phyloP scores from a whole-genome alignment of 2,797 vertebrate species.

The Arctocebus calabarensis region DNA sequence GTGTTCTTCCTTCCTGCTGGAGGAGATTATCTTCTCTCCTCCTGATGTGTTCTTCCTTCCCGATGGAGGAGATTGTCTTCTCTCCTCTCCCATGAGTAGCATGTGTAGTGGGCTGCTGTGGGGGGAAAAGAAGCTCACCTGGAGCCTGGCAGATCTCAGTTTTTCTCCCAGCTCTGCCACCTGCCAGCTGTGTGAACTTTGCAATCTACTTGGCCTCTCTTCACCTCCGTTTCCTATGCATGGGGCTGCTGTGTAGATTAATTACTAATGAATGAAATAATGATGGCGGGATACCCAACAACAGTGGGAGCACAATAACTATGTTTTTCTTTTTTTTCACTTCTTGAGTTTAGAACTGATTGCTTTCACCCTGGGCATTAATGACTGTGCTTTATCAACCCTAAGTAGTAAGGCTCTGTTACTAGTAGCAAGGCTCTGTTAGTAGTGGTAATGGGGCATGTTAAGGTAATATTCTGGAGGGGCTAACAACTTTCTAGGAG shows the following conservation, averaged over 20 bases:
- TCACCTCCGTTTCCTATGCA: constrained; percentile 3
- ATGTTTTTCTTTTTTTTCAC: constrained; percentile 38
- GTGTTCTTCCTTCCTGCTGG: constrained; percentile 7
- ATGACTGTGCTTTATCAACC: background rate
- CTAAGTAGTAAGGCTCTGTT: background rate
- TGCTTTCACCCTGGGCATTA: constrained; percentile 1
- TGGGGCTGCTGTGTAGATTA: background rate
- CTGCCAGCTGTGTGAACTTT: background rate
- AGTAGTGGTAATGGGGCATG: background rate
- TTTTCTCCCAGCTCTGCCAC: background rate
- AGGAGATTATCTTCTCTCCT: background rate
- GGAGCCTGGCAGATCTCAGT: background rate
- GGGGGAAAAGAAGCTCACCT: background rate
- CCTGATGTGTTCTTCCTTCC: background rate
- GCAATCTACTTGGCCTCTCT: background rate
- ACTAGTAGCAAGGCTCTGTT: background rate
- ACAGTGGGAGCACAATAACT: background rate
- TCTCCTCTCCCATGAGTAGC: background rate
- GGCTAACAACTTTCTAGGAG: background rate
- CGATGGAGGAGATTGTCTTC: too few relatives aligned
- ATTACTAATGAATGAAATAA: constrained; percentile 32
- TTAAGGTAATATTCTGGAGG: constrained; percentile 6
- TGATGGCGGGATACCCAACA: background rate
- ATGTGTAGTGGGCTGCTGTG: background rate
- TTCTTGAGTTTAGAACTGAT: constrained; percentile 20